Evolutionary conservation across 2,888 invertebrate species (phyloP).

Genomic region (Pandemis heparana): DNA sequence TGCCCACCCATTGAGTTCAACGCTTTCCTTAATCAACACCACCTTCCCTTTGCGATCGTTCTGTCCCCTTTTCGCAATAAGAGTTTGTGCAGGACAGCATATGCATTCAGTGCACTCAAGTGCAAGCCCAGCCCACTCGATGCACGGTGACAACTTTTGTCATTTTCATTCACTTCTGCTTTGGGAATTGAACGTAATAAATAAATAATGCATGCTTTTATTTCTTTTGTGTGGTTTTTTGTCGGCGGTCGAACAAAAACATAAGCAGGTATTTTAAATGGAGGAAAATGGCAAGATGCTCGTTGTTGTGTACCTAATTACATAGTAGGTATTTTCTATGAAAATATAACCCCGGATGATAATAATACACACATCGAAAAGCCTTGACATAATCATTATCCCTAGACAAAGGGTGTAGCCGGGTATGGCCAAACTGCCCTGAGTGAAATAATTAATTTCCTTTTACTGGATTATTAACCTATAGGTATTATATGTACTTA

Average conservation of each 20-base stretch:
- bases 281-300: no score
- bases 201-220: conserved; percentile 31
- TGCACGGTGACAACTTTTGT: conserved; percentile 54
- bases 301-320: no score
- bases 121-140: conserved; percentile 24
- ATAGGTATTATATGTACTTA: no score
- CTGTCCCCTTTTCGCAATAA: conserved; percentile 18
- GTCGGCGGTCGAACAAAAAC: no score
- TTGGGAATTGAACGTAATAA: conserved; percentile 46
- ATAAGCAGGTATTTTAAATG: neutral
- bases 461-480: no score
- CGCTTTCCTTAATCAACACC: conserved; percentile 5
- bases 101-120: neutral
- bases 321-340: no score
- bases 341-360: neutral
- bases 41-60: conserved; percentile 4
- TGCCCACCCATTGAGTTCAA: conserved; percentile 45
- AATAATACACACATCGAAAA: no score
- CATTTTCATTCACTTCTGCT: conserved; percentile 52
- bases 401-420: no score
- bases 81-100: conserved; percentile 7
- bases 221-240: conserved; percentile 14
- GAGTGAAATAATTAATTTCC: no score
- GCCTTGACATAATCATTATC: no score
- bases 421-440: no score